Conservation (phyloP, 37 sponge, comb jelly and placozoan genomes). For the Ephydatia muelleri region DNA sequence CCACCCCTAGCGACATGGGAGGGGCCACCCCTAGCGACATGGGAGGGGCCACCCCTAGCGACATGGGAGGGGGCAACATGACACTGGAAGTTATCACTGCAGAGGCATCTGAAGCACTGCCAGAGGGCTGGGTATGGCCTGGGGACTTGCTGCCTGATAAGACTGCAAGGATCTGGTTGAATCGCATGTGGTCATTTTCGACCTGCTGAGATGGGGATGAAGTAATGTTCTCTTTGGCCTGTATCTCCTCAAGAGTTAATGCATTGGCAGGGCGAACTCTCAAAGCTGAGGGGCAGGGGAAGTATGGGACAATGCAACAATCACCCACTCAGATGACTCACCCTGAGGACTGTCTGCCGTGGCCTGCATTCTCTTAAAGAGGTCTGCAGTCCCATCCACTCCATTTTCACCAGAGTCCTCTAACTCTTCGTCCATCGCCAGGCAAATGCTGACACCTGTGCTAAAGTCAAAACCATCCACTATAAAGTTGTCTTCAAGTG, state of each 20-base stretch:
- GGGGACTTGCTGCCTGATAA: constrained; percentile 26
- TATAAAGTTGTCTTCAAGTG: constrained; percentile 44
- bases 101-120: not conserved
- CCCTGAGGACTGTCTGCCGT: not conserved
- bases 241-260: constrained; percentile 69
- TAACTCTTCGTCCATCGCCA: constrained; percentile 43
- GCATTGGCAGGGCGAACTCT: constrained; percentile 47
- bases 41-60: not conserved
- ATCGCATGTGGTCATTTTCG: constrained; percentile 36
- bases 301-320: not conserved
- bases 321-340: not conserved
- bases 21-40: not conserved
- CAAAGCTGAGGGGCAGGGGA: not conserved
- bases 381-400: not conserved
- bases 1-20: not conserved
- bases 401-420: constrained; percentile 21
- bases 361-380: not conserved
- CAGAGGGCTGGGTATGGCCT: not conserved
- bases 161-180: constrained; percentile 63
- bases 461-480: constrained; percentile 76
- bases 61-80: not conserved
- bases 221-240: constrained; percentile 57
- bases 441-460: constrained; percentile 68
- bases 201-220: not conserved
- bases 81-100: not conserved